Percentiles rank a stretch among this genome's conserved stretches.
Evolutionary conservation across 2,888 invertebrate species (phyloP).

Genomic region (Parnassius mnemosyne): DNA sequence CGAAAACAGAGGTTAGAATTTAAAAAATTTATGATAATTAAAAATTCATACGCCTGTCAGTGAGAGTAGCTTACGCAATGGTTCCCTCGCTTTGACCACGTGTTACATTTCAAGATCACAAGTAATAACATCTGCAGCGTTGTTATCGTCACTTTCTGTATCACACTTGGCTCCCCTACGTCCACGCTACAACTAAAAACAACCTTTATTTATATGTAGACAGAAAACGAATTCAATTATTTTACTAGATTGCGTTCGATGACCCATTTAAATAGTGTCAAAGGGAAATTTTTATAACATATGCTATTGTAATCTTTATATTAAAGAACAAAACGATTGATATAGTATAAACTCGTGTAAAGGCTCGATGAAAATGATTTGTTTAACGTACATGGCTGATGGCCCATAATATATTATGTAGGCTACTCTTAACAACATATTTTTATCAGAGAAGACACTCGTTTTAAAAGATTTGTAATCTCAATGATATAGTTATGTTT

Average conservation of each 20-base stretch:
- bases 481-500: no score
- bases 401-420: no score
- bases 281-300: conserved; percentile 2
- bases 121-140: conserved; percentile 18
- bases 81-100: conserved; percentile 6
- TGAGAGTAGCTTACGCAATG: background rate
- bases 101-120: conserved; percentile 19
- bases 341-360: no score
- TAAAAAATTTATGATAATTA: no score
- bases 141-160: conserved; percentile 19
- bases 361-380: no score
- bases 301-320: conserved; percentile 1
- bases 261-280: conserved; percentile 18
- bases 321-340: background rate
- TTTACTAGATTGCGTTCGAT: conserved; percentile 1
- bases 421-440: no score
- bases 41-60: background rate
- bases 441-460: no score
- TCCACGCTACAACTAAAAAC: background rate
- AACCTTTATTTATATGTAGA: background rate
- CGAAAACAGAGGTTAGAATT: no score
- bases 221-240: conserved; percentile 5
- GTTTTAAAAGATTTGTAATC: no score
- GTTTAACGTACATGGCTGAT: no score
- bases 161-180: conserved; percentile 8